Percentiles rank a stretch among this genome's conserved stretches.
Conservation (phyloP, 30 jellyfish, hydroid and myxozoan species). For the Aurelia sp. region DNA sequence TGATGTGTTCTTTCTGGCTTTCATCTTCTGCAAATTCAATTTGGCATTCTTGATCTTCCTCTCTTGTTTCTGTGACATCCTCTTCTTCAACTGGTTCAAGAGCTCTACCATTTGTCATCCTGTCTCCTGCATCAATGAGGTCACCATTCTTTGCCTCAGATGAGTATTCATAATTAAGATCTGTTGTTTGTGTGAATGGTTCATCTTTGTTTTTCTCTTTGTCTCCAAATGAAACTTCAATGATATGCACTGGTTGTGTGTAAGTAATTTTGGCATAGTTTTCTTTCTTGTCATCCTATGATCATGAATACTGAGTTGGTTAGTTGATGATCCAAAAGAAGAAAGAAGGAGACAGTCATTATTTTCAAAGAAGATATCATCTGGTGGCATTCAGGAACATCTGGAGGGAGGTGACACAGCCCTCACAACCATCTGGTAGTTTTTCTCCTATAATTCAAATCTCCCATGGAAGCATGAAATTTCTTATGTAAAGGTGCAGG, state of each 20-base stretch:
- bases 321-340: too few species aligned
- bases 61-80: conserved; percentile 48
- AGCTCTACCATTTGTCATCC: not conserved
- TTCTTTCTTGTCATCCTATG: not conserved
- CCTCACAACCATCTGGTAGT: too few species aligned
- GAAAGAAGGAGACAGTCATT: too few species aligned
- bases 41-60: conserved; percentile 61
- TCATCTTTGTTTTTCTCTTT: not conserved
- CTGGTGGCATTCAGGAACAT: too few species aligned
- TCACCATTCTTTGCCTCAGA: not conserved
- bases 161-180: not conserved
- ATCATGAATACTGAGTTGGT: too few species aligned
- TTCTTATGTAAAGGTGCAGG: too few species aligned
- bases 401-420: too few species aligned
- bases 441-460: too few species aligned
- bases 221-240: conserved; percentile 31
- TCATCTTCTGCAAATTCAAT: conserved; percentile 33
- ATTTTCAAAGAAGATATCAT: too few species aligned
- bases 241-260: not conserved
- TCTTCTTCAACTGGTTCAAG: conserved; percentile 70
- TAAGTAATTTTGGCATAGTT: not conserved
- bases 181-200: not conserved
- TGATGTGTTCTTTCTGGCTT: not conserved
- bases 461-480: too few species aligned
- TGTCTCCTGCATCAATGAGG: conserved; percentile 9